Evolutionary conservation across 2,113 vertebrate genomes (phyloP), one percentile per base, ranked within the genome.

Genomic region (Rhinolophus ferrumequinum): DNA sequence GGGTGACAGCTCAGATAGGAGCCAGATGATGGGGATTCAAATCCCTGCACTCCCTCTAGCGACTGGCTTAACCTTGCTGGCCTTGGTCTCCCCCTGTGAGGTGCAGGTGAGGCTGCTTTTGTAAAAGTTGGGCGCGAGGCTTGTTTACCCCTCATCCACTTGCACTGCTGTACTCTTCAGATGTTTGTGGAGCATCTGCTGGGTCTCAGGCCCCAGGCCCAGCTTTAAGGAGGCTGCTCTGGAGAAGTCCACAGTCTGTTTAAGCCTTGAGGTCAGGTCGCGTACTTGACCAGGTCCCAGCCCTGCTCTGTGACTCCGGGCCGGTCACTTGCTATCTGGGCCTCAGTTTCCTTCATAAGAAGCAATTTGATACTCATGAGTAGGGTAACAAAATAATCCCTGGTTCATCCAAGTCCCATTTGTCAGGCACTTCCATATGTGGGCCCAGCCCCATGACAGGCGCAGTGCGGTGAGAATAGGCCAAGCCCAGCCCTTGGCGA

Each of bases 91-190:
- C 14, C 77, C 60, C n/a, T 38, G 50, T 60, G 26, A 76, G 9
- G 47, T 50, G 9, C 77, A 69, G 60, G 52, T 0, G 5, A 58
- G n/a, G 22, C 6, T 6, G 33, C 69, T 28, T 73, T 28, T 72
- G 38, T 26, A 16, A 60, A 44, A n/a, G 28, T 26, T 33, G 4
- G 30, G 33, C 18, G 8, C 2, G 1, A 81, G 44, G 19, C 70
- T 9, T 0, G 4, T n/a, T n/a, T 7, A 38, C 11, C 12, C 66
- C n/a, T 26, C 3, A 0, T 54, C 69, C 26, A 33, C 60, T 38
- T 47, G 24, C 4, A 2, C 38, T 33, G 2, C 16, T 16, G 3
- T 15, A 19, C 52, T 79, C 44, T 2, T 30, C 19, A 41, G 8
- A 11, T 33, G 2, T 50, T 24, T 44, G 6, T 33, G 5, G 64